A percentile compares a stretch with the other conserved stretches of the same genome.
These are phyloP conservation scores for Micromys minutus DNA, from an alignment of 2,113 vertebrate species.

Conservation along the genomic window DNA sequence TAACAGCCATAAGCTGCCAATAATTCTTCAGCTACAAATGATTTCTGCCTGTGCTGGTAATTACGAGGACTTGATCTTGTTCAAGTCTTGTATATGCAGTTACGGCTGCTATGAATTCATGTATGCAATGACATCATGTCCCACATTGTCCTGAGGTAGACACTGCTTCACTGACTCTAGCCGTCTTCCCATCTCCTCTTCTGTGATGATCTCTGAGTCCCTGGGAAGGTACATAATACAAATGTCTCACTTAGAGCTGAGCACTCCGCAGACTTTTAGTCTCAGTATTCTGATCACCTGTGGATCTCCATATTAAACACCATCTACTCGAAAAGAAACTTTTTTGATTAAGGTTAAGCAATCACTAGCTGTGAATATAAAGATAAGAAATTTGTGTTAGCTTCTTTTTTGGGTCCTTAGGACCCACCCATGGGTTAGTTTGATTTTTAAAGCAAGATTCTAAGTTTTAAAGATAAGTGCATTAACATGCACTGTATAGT, in stretches of 20 bases:
- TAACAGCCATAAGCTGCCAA: neutral
- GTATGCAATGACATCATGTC: neutral
- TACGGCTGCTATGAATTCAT: neutral
- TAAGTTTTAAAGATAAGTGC: slow-evolving; percentile 7
- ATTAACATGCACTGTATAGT: neutral
- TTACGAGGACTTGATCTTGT: neutral
- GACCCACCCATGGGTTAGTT: neutral
- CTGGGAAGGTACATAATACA: neutral
- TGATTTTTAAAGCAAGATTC: slow-evolving; percentile 11
- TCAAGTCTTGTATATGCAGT: neutral
- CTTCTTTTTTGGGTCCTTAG: neutral
- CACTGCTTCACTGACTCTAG: neutral
- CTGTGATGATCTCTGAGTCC: neutral
- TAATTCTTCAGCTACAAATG: neutral
- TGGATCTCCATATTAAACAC: neutral
- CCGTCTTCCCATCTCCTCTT: neutral
- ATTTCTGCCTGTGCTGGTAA: no score
- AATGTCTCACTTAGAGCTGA: neutral
- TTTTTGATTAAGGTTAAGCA: neutral
- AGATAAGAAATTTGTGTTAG: neutral
- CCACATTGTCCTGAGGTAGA: neutral
- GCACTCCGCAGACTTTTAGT: neutral
- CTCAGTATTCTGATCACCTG: neutral
- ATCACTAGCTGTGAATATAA: neutral
- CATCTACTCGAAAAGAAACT: neutral